Conservation (phyloP, 35 echinoderm and acorn worm species). For the Chiridota heheva region DNA sequence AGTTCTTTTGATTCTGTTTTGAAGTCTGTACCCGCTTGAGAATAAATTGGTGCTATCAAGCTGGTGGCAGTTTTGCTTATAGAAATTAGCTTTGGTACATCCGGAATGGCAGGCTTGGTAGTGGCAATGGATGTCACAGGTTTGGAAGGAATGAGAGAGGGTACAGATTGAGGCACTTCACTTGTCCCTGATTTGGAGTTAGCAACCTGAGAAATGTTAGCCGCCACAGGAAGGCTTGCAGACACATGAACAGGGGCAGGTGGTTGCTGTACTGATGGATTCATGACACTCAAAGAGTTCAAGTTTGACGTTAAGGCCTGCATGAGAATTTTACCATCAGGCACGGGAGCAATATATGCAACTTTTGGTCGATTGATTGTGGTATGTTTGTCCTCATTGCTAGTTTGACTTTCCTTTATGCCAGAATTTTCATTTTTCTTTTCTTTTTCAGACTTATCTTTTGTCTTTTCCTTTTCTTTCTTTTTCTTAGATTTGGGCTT, state of each 20-base stretch:
- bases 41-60: slow-evolving; percentile 32
- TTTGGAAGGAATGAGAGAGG: slow-evolving; percentile 30
- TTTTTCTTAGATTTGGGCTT: slow-evolving; percentile 44
- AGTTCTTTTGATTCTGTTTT: slow-evolving; percentile 33
- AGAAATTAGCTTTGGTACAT: slow-evolving; percentile 93
- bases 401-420: slow-evolving; percentile 18
- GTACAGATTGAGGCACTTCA: slow-evolving; percentile 46
- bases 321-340: slow-evolving; percentile 87
- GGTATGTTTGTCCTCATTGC: slow-evolving; percentile 13
- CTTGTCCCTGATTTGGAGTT: slow-evolving; percentile 36
- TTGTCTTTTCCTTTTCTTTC: slow-evolving; percentile 20
- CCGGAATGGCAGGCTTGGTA: slow-evolving; percentile 53
- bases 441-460: slow-evolving; percentile 47
- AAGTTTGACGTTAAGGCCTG: slow-evolving; percentile 81
- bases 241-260: slow-evolving; percentile 21
- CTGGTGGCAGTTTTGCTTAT: slow-evolving; percentile 62
- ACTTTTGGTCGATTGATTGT: slow-evolving; percentile 51
- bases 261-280: slow-evolving; percentile 27
- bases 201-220: background rate
- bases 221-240: background rate
- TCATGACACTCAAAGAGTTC: slow-evolving; percentile 66
- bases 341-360: slow-evolving; percentile 35
- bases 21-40: slow-evolving; percentile 29
- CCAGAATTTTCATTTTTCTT: slow-evolving; percentile 64
- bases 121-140: too few species aligned